Evolutionary conservation across 2,113 vertebrate species (phyloP).

Genomic region (Cololabis saira): DNA sequence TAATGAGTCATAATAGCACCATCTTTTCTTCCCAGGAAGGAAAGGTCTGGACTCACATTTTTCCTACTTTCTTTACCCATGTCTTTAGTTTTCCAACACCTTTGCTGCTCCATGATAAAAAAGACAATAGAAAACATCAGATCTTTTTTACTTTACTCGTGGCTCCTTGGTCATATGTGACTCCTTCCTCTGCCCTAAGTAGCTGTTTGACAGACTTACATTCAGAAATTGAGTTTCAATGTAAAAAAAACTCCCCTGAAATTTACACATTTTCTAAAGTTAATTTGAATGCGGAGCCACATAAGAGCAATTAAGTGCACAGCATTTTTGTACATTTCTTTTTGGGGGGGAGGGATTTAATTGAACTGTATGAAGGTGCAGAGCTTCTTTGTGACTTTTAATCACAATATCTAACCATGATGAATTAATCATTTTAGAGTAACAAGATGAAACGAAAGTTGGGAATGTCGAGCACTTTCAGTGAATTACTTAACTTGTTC

Average conservation of each 20-base stretch:
- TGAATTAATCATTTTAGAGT: not conserved
- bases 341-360: too few species aligned
- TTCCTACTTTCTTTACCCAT: not conserved
- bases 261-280: too few species aligned
- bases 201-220: too few species aligned
- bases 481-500: not conserved
- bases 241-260: too few species aligned
- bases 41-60: not conserved
- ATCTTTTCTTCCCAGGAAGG: constrained; percentile 32
- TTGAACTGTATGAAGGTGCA: constrained; percentile 14
- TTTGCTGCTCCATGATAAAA: constrained; percentile 1
- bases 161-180: too few species aligned
- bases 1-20: constrained; percentile 5
- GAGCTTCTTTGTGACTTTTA: constrained; percentile 8
- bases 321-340: constrained; percentile 1
- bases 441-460: not conserved
- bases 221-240: too few species aligned
- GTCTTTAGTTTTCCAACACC: not conserved
- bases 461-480: too few species aligned
- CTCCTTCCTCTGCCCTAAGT: too few species aligned
- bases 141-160: too few species aligned
- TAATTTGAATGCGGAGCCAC: not conserved
- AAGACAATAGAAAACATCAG: too few species aligned
- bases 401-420: not conserved
- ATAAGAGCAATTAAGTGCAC: not conserved